Evolutionary conservation across 2,797 vertebrate genomes (phyloP).

Genomic region (Myotis findleyi): DNA sequence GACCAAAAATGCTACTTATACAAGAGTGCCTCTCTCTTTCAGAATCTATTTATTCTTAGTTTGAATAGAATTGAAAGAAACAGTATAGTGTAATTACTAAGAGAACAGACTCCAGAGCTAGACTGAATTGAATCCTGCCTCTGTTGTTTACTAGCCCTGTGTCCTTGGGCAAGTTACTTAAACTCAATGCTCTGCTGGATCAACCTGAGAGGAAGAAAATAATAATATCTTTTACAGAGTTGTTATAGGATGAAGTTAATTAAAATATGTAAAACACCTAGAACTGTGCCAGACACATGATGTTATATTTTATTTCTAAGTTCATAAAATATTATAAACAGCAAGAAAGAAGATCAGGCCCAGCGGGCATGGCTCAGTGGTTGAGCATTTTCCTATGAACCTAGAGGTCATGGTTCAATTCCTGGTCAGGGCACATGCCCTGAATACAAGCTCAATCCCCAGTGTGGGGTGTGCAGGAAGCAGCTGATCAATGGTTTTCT

Average conservation of each 20-base stretch:
- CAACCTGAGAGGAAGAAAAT: background rate
- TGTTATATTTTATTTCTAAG: conserved; percentile 47
- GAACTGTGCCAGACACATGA: background rate
- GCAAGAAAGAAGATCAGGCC: background rate
- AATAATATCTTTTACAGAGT: background rate
- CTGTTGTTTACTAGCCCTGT: background rate
- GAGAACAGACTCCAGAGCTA: background rate
- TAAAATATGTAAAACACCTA: conserved; percentile 29
- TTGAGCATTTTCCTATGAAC: too few relatives aligned
- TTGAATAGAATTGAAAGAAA: background rate
- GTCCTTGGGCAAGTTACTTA: conserved; percentile 19
- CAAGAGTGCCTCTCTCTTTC: background rate
- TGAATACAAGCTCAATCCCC: too few relatives aligned
- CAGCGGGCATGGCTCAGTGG: too few relatives aligned
- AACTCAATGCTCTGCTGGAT: background rate
- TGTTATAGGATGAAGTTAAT: background rate
- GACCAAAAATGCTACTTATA: background rate
- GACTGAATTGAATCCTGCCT: background rate
- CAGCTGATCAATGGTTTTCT: too few relatives aligned
- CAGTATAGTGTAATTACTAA: background rate
- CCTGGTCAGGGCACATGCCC: too few relatives aligned
- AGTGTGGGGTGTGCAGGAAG: too few relatives aligned
- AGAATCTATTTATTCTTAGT: conserved; percentile 43
- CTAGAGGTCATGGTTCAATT: too few relatives aligned
- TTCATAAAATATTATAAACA: conserved; percentile 22